A percentile compares a stretch with the other conserved stretches of the same genome.
phyloP scores from a whole-genome alignment of 2,113 vertebrate species.

The Ceratotherium simum region DNA sequence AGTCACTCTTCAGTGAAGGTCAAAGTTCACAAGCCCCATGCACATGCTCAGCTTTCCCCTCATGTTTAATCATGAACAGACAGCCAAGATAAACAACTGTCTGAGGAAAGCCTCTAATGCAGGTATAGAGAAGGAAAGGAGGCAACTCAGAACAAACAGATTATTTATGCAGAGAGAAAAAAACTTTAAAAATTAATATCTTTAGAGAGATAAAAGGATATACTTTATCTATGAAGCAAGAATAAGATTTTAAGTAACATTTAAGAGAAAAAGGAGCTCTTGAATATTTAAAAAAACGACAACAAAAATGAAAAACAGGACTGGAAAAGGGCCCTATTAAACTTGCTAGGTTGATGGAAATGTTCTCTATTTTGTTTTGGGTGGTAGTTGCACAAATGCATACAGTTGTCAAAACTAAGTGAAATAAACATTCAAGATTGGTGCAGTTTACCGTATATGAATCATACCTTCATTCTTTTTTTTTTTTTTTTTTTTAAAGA shows the following conservation, averaged over 20 bases:
- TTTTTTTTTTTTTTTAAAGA: too few species aligned
- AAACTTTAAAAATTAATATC: not conserved
- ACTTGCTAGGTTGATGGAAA: not conserved
- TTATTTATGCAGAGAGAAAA: not conserved
- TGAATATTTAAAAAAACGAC: not conserved
- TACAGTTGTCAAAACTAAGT: not conserved
- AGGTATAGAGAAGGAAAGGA: not conserved
- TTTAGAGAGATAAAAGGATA: conserved; percentile 2
- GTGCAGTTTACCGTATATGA: not conserved
- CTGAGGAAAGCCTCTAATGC: not conserved
- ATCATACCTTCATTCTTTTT: not conserved
- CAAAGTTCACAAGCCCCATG: not conserved
- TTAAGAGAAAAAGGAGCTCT: conserved; percentile 1
- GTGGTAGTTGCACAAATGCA: not conserved
- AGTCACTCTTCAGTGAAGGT: not conserved
- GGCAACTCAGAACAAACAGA: not conserved
- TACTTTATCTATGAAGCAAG: not conserved
- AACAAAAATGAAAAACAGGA: not conserved
- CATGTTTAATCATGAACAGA: not conserved
- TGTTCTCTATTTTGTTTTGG: not conserved
- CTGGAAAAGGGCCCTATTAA: not conserved
- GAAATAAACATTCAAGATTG: not conserved
- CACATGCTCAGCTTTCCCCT: not conserved
- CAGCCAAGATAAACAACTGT: conserved; percentile 21
- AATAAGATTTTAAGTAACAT: conserved; percentile 38